Conservation (phyloP, 1,140 invertebrate species). For the Drosophila sp. region DNA sequence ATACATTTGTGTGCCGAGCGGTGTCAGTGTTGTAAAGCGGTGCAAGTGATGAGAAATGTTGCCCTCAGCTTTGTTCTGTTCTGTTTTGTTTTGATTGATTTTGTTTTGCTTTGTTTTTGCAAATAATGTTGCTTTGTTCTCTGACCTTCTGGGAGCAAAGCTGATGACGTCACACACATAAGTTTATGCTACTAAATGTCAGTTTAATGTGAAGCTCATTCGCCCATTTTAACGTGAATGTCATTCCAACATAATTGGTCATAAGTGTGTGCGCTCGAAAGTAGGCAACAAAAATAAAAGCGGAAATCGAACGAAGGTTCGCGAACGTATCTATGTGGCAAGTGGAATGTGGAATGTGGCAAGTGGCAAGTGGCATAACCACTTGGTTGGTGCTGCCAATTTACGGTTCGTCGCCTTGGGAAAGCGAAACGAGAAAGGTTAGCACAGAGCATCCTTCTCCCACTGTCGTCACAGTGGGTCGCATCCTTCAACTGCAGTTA, state of each 20-base stretch:
- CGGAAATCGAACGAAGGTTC: constrained; percentile 41
- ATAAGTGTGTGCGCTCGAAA: constrained; percentile 24
- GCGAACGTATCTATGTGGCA: not conserved
- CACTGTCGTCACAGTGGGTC: constrained; percentile 11
- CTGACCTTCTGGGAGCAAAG: constrained; percentile 37
- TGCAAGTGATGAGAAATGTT: not conserved
- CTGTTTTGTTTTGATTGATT: not conserved
- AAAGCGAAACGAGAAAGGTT: constrained; percentile 4
- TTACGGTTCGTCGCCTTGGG: constrained; percentile 18
- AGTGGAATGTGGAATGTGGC: not conserved
- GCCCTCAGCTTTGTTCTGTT: not conserved
- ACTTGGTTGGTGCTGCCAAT: constrained; percentile 4
- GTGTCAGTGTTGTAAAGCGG: not conserved
- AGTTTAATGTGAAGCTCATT: constrained; percentile 37
- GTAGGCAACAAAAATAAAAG: constrained; percentile 51
- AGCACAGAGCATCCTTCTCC: not conserved
- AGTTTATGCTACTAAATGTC: constrained; percentile 32
- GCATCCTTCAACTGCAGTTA: constrained; percentile 72
- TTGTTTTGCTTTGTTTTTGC: not conserved
- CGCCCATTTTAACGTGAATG: constrained; percentile 9
- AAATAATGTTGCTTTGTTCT: constrained; percentile 4
- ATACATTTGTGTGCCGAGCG: constrained; percentile 13
- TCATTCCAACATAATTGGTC: constrained; percentile 24
- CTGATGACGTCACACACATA: constrained; percentile 38
- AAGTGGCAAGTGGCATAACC: not conserved